Percentiles rank a stretch among this genome's conserved stretches.
phyloP scores from a whole-genome alignment of 2,113 vertebrate genomes.

The Paraplagusia blochii region DNA sequence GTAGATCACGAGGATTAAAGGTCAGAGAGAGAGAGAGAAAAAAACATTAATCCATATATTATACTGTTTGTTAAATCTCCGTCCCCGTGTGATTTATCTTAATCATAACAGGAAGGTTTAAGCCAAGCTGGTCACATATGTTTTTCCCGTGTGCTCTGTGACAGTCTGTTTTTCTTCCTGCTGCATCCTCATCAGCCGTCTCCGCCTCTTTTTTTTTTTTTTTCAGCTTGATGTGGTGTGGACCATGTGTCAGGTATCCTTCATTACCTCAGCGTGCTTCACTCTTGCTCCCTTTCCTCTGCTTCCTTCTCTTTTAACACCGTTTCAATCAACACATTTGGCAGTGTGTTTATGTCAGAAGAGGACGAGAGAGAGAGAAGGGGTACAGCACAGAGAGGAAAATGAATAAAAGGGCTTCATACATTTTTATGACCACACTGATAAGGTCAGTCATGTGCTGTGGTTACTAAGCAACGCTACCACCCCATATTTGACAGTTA shows the following conservation, averaged over 20 bases:
- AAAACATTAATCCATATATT: slow-evolving; percentile 44
- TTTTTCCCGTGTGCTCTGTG: slow-evolving; percentile 16
- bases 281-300: slow-evolving; percentile 1
- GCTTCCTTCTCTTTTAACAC: background rate
- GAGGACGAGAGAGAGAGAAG: background rate
- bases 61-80: slow-evolving; percentile 19
- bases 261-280: slow-evolving; percentile 51
- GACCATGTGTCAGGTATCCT: slow-evolving; percentile 54
- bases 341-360: slow-evolving; percentile 6
- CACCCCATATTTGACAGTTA: slow-evolving; percentile 68
- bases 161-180: slow-evolving; percentile 40
- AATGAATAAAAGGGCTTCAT: slow-evolving; percentile 77
- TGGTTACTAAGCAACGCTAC: slow-evolving; percentile 79
- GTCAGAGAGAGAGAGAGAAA: slow-evolving; percentile 29
- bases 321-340: slow-evolving; percentile 11
- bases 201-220: slow-evolving; percentile 4
- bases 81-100: slow-evolving; percentile 2
- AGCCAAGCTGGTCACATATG: slow-evolving; percentile 19
- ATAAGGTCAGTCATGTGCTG: slow-evolving; percentile 78
- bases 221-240: slow-evolving; percentile 48
- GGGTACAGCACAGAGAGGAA: slow-evolving; percentile 31
- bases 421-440: slow-evolving; percentile 76
- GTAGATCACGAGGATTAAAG: slow-evolving; percentile 45
- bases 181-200: slow-evolving; percentile 16
- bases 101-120: slow-evolving; percentile 1